Evolutionary conservation across 2,113 vertebrate genomes (phyloP), one percentile per base, ranked within the genome.

Genomic region (Hydrolagus affinis): DNA sequence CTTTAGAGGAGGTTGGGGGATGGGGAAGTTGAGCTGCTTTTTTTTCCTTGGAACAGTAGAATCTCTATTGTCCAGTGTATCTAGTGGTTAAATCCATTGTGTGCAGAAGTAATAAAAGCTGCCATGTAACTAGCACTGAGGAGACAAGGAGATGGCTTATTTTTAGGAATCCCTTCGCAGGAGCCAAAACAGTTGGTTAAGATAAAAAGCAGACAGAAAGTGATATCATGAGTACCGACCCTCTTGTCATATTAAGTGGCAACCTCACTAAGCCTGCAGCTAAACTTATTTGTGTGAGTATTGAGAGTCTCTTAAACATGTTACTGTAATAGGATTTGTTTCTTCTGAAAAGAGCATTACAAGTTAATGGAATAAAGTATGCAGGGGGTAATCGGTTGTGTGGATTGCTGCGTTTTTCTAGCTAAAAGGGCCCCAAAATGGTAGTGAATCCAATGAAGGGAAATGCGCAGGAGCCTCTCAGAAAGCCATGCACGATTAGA

Each of bases 311-410:
- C 78, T 66, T 66, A 83, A 83, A 83, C 60, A 83, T 83, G 78
- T 83, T 83, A 83, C 78, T 83, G 78, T 83, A 83, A 83, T 83
- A 83, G 78, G 78, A 83, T 83, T 83, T 83, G 78, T 83, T 83
- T 17, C 78, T 66, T 83, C 62, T 83, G 25, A 83, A 83, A 83
- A 83, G 78, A 83, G 78, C 62, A 83, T 83, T 83, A 83, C 78
- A 83, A 83, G 62, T 83, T 83, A 83, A 83, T 83, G 78, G 78
- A 66, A 83, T 66, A 83, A 83, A 83, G 62, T 83, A 62, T 83
- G 60, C 78, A 83, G 78, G 78, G 78, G 78, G 62, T 83, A 60
- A 30, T 6, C 78, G 30, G 62, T 60, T 83, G 78, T 66, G 15
- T 83, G 78, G 64, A 83, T 83, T 30, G 78, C 78, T 83, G 78